These are phyloP conservation scores for Melanostoma scalare DNA, from an alignment of 2,888 invertebrate genomes.

Conservation along the genomic window DNA sequence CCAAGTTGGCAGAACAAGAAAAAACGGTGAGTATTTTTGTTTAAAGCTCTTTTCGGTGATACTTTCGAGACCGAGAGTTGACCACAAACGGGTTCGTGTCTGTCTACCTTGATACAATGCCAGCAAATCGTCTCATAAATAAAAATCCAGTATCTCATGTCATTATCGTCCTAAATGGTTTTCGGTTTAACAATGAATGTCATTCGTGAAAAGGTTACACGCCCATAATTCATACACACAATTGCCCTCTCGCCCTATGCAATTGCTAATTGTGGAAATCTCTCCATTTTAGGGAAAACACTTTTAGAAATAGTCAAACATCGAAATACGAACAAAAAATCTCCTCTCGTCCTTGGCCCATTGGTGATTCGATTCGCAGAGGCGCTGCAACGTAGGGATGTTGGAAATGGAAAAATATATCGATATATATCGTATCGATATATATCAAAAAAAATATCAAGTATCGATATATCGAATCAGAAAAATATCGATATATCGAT, in stretches of 20 bases:
- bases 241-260: slow-evolving; percentile 21
- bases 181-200: slow-evolving; percentile 19
- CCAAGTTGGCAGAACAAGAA: slow-evolving; percentile 55
- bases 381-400: slow-evolving; percentile 64
- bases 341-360: slow-evolving; percentile 51
- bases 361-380: slow-evolving; percentile 40
- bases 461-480: too few species aligned
- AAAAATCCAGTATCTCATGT: slow-evolving; percentile 26
- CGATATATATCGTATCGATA: too few species aligned
- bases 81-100: not conserved
- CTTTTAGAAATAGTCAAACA: too few species aligned
- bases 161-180: slow-evolving; percentile 11
- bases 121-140: slow-evolving; percentile 7
- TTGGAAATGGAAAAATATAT: too few species aligned
- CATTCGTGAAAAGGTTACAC: slow-evolving; percentile 35
- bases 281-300: not conserved
- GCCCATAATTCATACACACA: slow-evolving; percentile 55
- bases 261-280: slow-evolving; percentile 50
- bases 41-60: not conserved
- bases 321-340: not conserved
- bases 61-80: too few species aligned
- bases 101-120: slow-evolving; percentile 5
- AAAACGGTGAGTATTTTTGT: slow-evolving; percentile 42
- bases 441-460: too few species aligned
- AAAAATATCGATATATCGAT: too few species aligned